A percentile compares a stretch with the other conserved stretches of the same genome.
Conservation (phyloP, 2,888 invertebrate species). For the Heliconius hortense region DNA sequence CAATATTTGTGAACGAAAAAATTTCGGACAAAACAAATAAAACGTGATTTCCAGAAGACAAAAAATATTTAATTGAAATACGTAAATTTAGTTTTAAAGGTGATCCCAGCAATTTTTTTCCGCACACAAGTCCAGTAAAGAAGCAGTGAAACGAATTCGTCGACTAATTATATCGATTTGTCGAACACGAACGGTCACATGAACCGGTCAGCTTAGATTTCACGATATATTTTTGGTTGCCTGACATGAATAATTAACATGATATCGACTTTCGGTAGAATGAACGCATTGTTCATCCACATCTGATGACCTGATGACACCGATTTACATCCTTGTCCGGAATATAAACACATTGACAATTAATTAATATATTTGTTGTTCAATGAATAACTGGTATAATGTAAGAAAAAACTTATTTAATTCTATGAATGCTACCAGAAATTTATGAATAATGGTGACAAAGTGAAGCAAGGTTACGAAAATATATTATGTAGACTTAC, state of each 20-base stretch:
- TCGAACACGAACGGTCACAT: conserved; percentile 59
- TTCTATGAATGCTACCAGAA: conserved; percentile 32
- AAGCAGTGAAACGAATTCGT: conserved; percentile 67
- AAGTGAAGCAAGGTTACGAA: conserved; percentile 62
- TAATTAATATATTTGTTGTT: conserved; percentile 16
- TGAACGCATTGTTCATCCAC: conserved; percentile 57
- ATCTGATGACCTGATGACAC: conserved; percentile 68
- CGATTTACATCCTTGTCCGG: conserved; percentile 60
- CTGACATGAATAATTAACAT: conserved; percentile 68
- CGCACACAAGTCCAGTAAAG: conserved; percentile 47
- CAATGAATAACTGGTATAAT: conserved; percentile 11
- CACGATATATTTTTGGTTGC: conserved; percentile 64
- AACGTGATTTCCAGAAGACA: conserved; percentile 49
- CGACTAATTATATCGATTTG: conserved; percentile 68
- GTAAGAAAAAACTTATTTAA: background rate
- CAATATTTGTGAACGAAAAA: conserved; percentile 61
- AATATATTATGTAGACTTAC: conserved; percentile 59
- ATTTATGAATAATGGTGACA: conserved; percentile 46
- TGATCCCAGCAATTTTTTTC: conserved; percentile 39
- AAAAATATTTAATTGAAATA: conserved; percentile 40
- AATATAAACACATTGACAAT: conserved; percentile 14
- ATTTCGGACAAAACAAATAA: conserved; percentile 59
- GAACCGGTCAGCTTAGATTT: conserved; percentile 60
- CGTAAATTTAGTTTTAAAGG: background rate
- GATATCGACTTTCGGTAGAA: conserved; percentile 48